Evolutionary conservation across 2,888 invertebrate species (phyloP), one percentile per base, ranked within the genome.

Genomic region (Tetheella fluctuosa): DNA sequence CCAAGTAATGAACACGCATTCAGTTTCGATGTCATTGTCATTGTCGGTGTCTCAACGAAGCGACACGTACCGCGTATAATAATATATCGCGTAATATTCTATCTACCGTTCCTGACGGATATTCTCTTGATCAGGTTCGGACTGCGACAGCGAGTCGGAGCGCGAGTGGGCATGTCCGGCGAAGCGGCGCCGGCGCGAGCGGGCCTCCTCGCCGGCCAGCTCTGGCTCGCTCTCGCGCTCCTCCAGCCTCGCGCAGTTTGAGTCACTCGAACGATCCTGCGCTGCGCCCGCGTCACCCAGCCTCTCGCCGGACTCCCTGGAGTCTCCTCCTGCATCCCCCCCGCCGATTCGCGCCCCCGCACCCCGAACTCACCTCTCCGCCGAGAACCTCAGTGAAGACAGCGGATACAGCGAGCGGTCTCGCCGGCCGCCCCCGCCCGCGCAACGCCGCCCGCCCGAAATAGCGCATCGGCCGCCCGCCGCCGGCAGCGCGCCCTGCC

Each of bases 161-260:
- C 94, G 96, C 66, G 96, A 96, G 88, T 94, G 95, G 84, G 95
- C 95, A 65, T 96, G 96, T 77, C 96, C 96, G 57, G 95, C 96
- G 57, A 96, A 96, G 86, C 93, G 96, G 59, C 94, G 96, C 62
- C 94, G 95, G 65, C 95, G 95, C 77, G 95, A 95, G 77, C 89
- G 89, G 65, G 89, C 86, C 65, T 63, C 80, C 61, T 91, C 92
- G 66, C 91, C 89, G 64, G 71, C 83, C 81, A 91, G 90, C 88
- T 68, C 91, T 79, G 83, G 89, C 81, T 96, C 96, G 56, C 93
- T 96, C 15, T 96, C 96, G 74, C 95, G 97, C 69, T 96, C 97
- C 64, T 96, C 96, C 69, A 97, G 97, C 73, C 93, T 97, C 66
- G 94, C 97, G 65, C 97, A 97, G 87, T 97, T 97, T 86, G 97